Evolutionary conservation across 2,888 invertebrate genomes (phyloP), one percentile per base, ranked within the genome.

Genomic region (Odontocolon sp.): DNA sequence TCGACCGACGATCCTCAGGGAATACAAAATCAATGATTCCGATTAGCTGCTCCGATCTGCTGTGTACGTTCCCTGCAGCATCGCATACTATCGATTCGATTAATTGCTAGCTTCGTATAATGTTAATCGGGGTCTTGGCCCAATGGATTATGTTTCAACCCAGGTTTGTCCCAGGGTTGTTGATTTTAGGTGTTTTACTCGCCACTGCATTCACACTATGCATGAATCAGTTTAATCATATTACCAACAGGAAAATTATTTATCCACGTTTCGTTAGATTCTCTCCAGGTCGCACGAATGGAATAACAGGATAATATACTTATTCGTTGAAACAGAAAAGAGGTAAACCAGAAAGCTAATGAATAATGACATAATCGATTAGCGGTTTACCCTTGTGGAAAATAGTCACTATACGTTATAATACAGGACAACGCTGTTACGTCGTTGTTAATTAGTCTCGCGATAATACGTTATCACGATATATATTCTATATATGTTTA

Each of bases 161-260:
- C 33, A 23, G 8, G 3, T 57, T 11, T 36, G 23, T 21, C 38
- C 56, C 23, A 18, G 5, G 56, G 38, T 23, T 54, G 38, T 21
- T 38, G 56, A 18, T 31, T 36, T 21, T 3, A 2, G 11, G 9
- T 54, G 11, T 16, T 4, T 18, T 31, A 54, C n/a, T 31, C 6
- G 14, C 16, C 33, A 9, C 33, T n/a, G 11, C 42, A 2, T 16
- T 2, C 5, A 26, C 23, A 47, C 18, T 54, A 54, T 33, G 18
- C 9, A 18, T 21, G 14, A 63, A 47, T n/a, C 33, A 11, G 63
- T 31, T 47, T 63, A 21, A 11, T 33, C 21, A 36, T 47, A 63
- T 63, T 31, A 47, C 28, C 33, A 47, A 47, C 47, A 47, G 18
- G 63, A 18, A 47, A 63, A 47, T 63, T 63, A 45, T 63, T 63